A percentile compares a stretch with the other conserved stretches of the same genome.
These are phyloP conservation scores for Percopsis transmontana DNA, from an alignment of 2,113 vertebrate genomes.

Conservation along the genomic window DNA sequence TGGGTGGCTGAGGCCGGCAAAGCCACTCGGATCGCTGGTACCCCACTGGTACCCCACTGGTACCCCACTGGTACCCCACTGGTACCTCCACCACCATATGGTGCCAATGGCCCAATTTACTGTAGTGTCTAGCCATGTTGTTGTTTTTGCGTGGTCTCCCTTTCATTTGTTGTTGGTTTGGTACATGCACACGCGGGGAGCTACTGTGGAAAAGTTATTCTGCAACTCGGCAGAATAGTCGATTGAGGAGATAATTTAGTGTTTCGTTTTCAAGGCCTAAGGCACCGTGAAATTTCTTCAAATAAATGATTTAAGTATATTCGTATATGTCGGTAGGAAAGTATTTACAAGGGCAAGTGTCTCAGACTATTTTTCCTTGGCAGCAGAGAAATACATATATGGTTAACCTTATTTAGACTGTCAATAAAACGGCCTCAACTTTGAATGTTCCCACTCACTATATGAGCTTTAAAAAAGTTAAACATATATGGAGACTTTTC, in stretches of 20 bases:
- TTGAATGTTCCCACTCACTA: slow-evolving; percentile 29
- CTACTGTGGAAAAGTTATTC: slow-evolving; percentile 41
- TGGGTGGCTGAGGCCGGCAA: slow-evolving; percentile 37
- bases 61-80: too few relatives aligned
- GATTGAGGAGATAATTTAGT: slow-evolving; percentile 61
- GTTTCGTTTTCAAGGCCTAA: slow-evolving; percentile 59
- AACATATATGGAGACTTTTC: slow-evolving; percentile 62
- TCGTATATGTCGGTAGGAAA: slow-evolving; percentile 68
- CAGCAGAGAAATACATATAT: slow-evolving; percentile 17
- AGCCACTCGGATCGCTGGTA: slow-evolving; percentile 1
- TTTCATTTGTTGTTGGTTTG: slow-evolving; percentile 58
- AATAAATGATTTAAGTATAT: slow-evolving; percentile 70
- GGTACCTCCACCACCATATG: slow-evolving; percentile 58
- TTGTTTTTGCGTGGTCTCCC: slow-evolving; percentile 42
- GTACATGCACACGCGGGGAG: slow-evolving; percentile 47
- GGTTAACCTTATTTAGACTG: slow-evolving; percentile 48
- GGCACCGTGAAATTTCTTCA: slow-evolving; percentile 61
- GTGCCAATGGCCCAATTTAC: slow-evolving; percentile 64
- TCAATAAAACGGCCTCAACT: slow-evolving; percentile 58
- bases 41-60: slow-evolving; percentile 23
- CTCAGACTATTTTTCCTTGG: slow-evolving; percentile 31
- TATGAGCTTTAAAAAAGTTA: slow-evolving; percentile 52
- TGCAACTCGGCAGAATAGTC: slow-evolving; percentile 34
- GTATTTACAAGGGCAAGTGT: slow-evolving; percentile 60
- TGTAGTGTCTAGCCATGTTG: slow-evolving; percentile 50